Evolutionary conservation across 2,797 vertebrate genomes (phyloP).

Genomic region (Lerista edwardsae): DNA sequence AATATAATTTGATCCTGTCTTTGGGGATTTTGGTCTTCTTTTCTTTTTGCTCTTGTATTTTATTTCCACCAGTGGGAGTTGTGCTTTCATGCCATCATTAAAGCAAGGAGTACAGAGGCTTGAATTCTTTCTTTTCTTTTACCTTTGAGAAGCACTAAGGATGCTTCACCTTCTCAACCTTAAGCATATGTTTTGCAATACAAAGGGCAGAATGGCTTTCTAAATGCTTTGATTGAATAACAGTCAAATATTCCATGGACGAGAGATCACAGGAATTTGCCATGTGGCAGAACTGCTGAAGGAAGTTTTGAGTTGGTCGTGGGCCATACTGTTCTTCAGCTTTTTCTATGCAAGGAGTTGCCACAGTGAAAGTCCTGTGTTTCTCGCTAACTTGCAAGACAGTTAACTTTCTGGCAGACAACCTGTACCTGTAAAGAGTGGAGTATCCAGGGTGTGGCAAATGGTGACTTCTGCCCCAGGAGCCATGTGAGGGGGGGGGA

Average conservation of each 20-base stretch:
- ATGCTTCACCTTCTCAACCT: conserved; percentile 1
- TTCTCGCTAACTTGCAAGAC: not conserved
- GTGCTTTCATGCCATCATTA: not conserved
- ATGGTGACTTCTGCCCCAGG: too few species aligned
- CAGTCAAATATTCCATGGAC: not conserved
- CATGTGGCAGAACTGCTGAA: not conserved
- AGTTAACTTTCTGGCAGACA: not conserved
- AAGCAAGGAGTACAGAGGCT: not conserved
- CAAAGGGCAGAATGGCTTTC: not conserved
- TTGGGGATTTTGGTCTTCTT: not conserved
- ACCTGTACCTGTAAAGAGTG: too few species aligned
- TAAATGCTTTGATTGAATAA: not conserved
- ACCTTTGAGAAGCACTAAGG: not conserved
- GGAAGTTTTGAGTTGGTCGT: not conserved
- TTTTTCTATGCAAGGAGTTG: not conserved
- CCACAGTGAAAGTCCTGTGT: not conserved
- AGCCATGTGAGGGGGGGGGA: too few species aligned
- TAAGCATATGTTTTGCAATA: not conserved
- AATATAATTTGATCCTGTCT: not conserved
- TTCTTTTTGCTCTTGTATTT: not conserved
- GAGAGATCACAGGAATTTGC: not conserved
- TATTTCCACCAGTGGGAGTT: not conserved
- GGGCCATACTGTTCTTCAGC: not conserved
- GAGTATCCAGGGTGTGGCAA: too few species aligned
- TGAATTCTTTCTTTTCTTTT: not conserved